These are phyloP conservation scores for Sminthurinus signatus DNA, from an alignment of 1,140 invertebrate species.

Conservation along the genomic window DNA sequence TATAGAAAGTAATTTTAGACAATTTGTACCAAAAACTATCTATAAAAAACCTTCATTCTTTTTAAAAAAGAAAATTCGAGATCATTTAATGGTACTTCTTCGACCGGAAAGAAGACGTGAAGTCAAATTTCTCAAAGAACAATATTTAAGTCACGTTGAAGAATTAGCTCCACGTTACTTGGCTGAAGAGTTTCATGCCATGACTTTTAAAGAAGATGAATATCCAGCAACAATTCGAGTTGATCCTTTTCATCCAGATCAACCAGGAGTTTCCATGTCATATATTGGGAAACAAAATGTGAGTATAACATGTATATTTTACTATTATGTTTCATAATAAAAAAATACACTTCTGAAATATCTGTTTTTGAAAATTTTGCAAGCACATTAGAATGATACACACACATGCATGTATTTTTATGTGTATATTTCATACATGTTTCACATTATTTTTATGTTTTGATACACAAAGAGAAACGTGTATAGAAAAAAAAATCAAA, in stretches of 20 bases:
- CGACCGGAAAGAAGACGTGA: conserved; percentile 57
- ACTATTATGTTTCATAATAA: background rate
- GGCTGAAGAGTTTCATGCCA: conserved; percentile 64
- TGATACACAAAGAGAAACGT: too few relatives aligned
- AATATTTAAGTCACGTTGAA: conserved; percentile 70
- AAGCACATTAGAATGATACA: too few relatives aligned
- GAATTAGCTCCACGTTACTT: conserved; percentile 71
- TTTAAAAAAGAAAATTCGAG: conserved; percentile 50
- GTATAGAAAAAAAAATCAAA: too few relatives aligned
- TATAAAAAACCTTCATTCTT: conserved; percentile 65
- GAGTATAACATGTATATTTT: conserved; percentile 37
- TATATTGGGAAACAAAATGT: conserved; percentile 57
- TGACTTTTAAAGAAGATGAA: conserved; percentile 55
- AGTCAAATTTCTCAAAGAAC: conserved; percentile 62
- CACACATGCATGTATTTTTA: too few relatives aligned
- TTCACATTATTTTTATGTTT: too few relatives aligned
- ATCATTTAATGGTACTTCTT: conserved; percentile 20
- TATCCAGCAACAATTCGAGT: conserved; percentile 58
- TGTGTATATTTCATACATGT: too few relatives aligned
- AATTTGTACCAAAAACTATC: conserved; percentile 70
- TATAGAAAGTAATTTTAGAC: conserved; percentile 67
- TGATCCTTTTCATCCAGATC: conserved; percentile 60
- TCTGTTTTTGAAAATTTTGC: too few relatives aligned
- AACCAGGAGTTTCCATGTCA: conserved; percentile 59
- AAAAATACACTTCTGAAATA: too few relatives aligned